Evolutionary conservation across 1,140 invertebrate species (phyloP), one percentile per base, ranked within the genome.

Genomic region (Drosophila lowei): DNA sequence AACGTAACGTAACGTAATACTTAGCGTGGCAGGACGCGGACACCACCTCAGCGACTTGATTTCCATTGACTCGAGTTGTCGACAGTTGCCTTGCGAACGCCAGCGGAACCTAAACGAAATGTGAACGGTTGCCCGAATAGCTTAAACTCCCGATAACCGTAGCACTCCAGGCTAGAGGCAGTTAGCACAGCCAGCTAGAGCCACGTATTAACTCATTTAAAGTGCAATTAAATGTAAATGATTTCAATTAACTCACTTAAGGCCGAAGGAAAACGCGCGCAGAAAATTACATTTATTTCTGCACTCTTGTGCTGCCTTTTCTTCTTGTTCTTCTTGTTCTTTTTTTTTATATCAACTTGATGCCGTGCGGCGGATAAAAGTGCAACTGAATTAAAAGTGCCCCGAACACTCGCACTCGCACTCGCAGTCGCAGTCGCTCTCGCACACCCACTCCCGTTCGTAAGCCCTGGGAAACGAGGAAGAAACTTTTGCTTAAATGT

Each of bases 401-500:
- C 66, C 53, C 70, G 56, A 74, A 83, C 61, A 70, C 71, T 49
- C 54, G 34, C 56, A 49, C 75, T 46, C 53, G 15, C 30, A 25
- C 46, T 11, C 23, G 16, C 28, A 25, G n/a, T n/a, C n/a, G n/a
- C 28, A 25, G 2, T 25, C 25, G 6, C 28, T 7, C 6, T 7
- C 57, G 47, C 58, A 28, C 41, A 9, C 53, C 28, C 7, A 47
- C 38, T 50, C 15, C 44, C 64, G 56, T 41, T 13, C 21, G 62
- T 50, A 55, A 38, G 11, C 34, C 34, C 34, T 38, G 34, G 52
- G 53, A 53, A 74, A 60, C 55, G 59, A 73, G 62, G 67, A 77
- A 57, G 63, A 83, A 86, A 85, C 83, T 83, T 86, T 88, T 71
- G 75, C 72, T 86, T 90, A 90, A 90, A 90, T 90, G 89, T 90